Conservation (phyloP, 2,113 vertebrate genomes). For the Myxocyprinus asiaticus region DNA sequence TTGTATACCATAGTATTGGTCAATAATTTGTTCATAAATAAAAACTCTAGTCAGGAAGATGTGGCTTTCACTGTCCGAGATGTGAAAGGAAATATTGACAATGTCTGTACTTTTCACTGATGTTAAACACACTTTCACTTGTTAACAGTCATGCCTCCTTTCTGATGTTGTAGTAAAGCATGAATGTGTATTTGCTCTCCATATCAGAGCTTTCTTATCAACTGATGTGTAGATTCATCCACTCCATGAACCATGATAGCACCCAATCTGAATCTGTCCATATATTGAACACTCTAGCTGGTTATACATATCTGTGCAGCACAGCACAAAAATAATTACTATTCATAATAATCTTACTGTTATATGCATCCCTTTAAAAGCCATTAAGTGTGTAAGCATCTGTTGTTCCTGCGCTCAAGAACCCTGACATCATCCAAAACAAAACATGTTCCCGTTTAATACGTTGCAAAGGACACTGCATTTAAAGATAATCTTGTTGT, state of each 20-base stretch:
- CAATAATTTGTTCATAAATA: not conserved
- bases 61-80: not conserved
- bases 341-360: not conserved
- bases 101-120: too few species aligned
- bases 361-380: slow-evolving; percentile 21
- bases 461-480: slow-evolving; percentile 42
- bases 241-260: not conserved
- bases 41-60: not conserved
- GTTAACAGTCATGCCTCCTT: not conserved
- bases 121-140: not conserved
- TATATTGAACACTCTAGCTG: slow-evolving; percentile 3
- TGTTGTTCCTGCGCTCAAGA: not conserved
- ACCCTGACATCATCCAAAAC: slow-evolving; percentile 20
- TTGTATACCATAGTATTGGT: too few species aligned
- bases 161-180: too few species aligned
- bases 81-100: not conserved
- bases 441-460: slow-evolving; percentile 20
- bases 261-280: not conserved
- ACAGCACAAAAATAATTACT: not conserved
- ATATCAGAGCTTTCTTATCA: slow-evolving; percentile 5
- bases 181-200: not conserved
- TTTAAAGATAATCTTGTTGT: slow-evolving; percentile 64
- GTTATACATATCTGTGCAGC: not conserved
- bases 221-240: not conserved
- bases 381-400: slow-evolving; percentile 13